A percentile compares a stretch with the other conserved stretches of the same genome.
phyloP scores from a whole-genome alignment of 2,888 invertebrate genomes.

The Teinopalpus imperialis region DNA sequence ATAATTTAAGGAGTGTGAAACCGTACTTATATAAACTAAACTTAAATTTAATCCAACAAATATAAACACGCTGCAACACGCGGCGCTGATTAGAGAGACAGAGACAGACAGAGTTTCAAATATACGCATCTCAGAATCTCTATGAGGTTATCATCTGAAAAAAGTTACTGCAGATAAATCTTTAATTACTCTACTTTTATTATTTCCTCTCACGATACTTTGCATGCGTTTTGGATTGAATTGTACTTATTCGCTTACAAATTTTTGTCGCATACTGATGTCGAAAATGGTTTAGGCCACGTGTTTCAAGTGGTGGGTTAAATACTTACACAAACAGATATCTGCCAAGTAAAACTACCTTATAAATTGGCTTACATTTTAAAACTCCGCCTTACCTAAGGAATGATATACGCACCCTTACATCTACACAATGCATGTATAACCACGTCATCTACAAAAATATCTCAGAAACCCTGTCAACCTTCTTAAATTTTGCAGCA shows the following conservation, averaged over 20 bases:
- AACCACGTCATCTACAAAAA: conserved; percentile 53
- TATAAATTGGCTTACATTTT: conserved; percentile 57
- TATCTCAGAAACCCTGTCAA: conserved; percentile 63
- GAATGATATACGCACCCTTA: conserved; percentile 56
- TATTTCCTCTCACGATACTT: too few species aligned
- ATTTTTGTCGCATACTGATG: too few species aligned
- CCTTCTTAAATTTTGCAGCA: conserved; percentile 62
- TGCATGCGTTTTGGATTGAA: too few species aligned
- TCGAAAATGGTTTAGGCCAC: too few species aligned
- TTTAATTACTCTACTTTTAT: too few species aligned
- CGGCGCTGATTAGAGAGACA: conserved; percentile 26
- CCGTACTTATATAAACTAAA: conserved; percentile 36
- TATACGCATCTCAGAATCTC: too few species aligned
- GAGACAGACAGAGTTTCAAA: too few species aligned
- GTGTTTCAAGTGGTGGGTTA: conserved; percentile 1
- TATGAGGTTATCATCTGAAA: too few species aligned
- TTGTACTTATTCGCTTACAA: too few species aligned
- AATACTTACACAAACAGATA: conserved; percentile 43
- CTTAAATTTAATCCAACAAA: conserved; percentile 14
- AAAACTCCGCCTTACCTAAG: conserved; percentile 59
- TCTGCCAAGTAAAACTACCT: conserved; percentile 34
- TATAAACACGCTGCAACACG: conserved; percentile 22
- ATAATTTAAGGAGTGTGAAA: conserved; percentile 35
- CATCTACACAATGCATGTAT: conserved; percentile 44
- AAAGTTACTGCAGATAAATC: too few species aligned